Evolutionary conservation across 2,888 invertebrate species (phyloP).

Genomic region (Drosophila cognata): DNA sequence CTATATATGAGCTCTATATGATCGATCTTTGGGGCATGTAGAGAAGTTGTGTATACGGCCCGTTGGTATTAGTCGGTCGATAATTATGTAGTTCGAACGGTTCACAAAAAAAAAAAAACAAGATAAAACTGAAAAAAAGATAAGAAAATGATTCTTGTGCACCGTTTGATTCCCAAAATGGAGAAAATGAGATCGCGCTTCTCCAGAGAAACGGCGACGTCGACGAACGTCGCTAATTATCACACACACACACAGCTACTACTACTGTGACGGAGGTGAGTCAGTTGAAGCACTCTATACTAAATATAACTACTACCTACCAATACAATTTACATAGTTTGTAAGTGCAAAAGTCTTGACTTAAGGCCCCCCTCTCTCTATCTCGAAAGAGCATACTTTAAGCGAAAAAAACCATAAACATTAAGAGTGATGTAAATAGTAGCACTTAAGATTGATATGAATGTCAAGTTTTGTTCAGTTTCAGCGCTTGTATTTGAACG

Average conservation of each 20-base stretch:
- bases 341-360: slow-evolving; percentile 57
- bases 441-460: slow-evolving; percentile 5
- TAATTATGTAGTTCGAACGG: slow-evolving; percentile 53
- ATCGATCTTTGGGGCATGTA: slow-evolving; percentile 67
- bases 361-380: background rate
- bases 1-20: slow-evolving; percentile 46
- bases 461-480: background rate
- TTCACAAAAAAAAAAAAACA: slow-evolving; percentile 27
- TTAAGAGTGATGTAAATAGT: slow-evolving; percentile 2
- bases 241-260: slow-evolving; percentile 62
- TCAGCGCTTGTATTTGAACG: background rate
- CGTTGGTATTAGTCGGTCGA: slow-evolving; percentile 67
- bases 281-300: slow-evolving; percentile 78
- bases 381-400: slow-evolving; percentile 21
- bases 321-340: slow-evolving; percentile 66
- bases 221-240: slow-evolving; percentile 47
- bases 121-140: background rate
- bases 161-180: slow-evolving; percentile 27
- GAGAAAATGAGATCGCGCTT: slow-evolving; percentile 38
- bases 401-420: slow-evolving; percentile 14
- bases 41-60: slow-evolving; percentile 64
- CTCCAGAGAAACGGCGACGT: slow-evolving; percentile 28
- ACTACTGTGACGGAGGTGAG: slow-evolving; percentile 75
- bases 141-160: slow-evolving; percentile 20
- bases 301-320: slow-evolving; percentile 68